A percentile compares a stretch with the other conserved stretches of the same genome.
Conservation (phyloP, 1,140 invertebrate species). For the Aphaenogaster rudis region DNA sequence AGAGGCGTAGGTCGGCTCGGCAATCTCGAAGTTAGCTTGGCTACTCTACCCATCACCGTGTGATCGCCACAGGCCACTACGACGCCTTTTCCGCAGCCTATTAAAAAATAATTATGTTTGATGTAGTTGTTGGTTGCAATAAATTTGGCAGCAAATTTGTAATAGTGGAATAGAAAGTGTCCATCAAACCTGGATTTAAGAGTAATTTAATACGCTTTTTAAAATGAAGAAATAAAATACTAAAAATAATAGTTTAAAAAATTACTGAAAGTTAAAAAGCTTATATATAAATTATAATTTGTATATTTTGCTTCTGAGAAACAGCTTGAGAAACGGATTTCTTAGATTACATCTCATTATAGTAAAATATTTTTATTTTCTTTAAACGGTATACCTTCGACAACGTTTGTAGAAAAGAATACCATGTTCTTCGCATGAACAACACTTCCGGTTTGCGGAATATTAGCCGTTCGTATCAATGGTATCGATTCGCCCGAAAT, state of each 20-base stretch:
- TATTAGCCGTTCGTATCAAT: slow-evolving; percentile 95
- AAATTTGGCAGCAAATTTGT: neutral
- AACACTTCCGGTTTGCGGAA: slow-evolving; percentile 96
- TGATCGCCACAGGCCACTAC: slow-evolving; percentile 98
- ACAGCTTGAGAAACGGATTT: neutral
- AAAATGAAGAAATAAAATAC: slow-evolving; percentile 6
- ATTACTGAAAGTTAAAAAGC: neutral
- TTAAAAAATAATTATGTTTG: slow-evolving; percentile 81
- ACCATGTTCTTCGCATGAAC: slow-evolving; percentile 98
- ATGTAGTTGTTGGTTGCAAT: neutral
- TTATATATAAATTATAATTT: neutral
- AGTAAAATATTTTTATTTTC: neutral
- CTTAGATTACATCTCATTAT: neutral
- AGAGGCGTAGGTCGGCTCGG: slow-evolving; percentile 99
- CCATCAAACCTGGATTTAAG: neutral
- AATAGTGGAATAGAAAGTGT: neutral
- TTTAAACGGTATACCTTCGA: slow-evolving; percentile 90
- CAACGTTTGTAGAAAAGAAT: slow-evolving; percentile 98
- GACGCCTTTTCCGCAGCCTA: slow-evolving; percentile 95
- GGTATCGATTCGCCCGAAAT: slow-evolving; percentile 99
- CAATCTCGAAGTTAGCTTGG: slow-evolving; percentile 97
- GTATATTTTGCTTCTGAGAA: neutral
- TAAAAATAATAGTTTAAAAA: neutral
- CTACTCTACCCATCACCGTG: slow-evolving; percentile 99
- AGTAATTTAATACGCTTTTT: neutral